Base-by-base conservation (phyloP, 1,140 invertebrate species). In the Pemphigus obesinymphae region DNA sequence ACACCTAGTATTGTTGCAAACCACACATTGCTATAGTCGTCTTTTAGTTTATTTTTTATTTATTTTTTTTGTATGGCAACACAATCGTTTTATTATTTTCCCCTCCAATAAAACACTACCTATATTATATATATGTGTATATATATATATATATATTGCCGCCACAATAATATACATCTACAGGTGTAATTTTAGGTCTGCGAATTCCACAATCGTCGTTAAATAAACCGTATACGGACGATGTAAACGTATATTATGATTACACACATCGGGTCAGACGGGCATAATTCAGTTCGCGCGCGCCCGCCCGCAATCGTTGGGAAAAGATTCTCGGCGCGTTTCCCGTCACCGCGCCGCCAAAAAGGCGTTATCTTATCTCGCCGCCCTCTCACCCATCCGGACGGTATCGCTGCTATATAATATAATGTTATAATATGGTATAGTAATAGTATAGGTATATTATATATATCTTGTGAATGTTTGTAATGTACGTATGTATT, bases 121-220 rank as follows among this genome's bases (percentile, higher is more conserved):
- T n/a, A n/a, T n/a, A n/a, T n/a, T n/a, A n/a, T n/a, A n/a, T n/a
- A n/a, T n/a, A n/a, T n/a, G n/a, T n/a, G n/a, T n/a, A n/a, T n/a
- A n/a, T n/a, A n/a, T n/a, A n/a, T n/a, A n/a, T n/a, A n/a, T n/a
- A n/a, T n/a, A n/a, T n/a, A n/a, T n/a, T n/a, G n/a, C n/a, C n/a
- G n/a, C n/a, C n/a, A 10, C 13, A 8, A 10, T 48, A 2, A 15
- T 23, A 23, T 40, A 70, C 37, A 20, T 29, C 23, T 29, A 48
- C 43, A 48, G 68, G 68, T 48, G 26, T 29, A 72, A 48, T 72
- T 72, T 72, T 31, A 20, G 26, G 26, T 72, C 43, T 29, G 40
- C 68, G 23, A 72, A 72, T 72, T 72, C 68, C 68, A 72, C 40
- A 13, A 68, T 68, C n/a, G n/a, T 5, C 68, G 13, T 72, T 72